A percentile compares a stretch with the other conserved stretches of the same genome.
Conservation (phyloP, 1,140 invertebrate species). For the Batillaria attramentaria region DNA sequence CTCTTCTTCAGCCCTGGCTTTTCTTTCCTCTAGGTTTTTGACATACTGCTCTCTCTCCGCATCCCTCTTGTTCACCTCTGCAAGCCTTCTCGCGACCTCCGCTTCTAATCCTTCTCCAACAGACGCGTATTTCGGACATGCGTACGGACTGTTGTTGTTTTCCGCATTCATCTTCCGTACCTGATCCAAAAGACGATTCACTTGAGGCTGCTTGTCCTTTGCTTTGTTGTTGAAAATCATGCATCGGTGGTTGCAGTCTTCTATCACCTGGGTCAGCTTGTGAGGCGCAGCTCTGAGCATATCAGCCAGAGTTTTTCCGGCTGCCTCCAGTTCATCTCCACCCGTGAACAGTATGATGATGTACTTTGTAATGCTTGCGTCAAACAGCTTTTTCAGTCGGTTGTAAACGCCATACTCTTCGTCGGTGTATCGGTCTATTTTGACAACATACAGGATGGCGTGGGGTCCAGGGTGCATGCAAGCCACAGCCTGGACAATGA, state of each 20-base stretch:
- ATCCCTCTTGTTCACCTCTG: background rate
- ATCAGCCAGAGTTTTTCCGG: background rate
- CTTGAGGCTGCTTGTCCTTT: conserved; percentile 14
- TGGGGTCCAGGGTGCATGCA: conserved; percentile 41
- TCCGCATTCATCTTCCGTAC: conserved; percentile 11
- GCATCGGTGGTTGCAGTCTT: conserved; percentile 5
- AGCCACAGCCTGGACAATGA: conserved; percentile 37
- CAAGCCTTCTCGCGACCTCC: conserved; percentile 16
- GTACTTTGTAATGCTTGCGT: conserved; percentile 29
- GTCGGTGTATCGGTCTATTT: conserved; percentile 28
- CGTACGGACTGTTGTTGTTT: background rate
- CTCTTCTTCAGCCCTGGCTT: background rate
- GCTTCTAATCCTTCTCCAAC: conserved; percentile 1
- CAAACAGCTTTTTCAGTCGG: conserved; percentile 31
- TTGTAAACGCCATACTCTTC: conserved; percentile 34
- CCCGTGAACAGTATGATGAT: conserved; percentile 31
- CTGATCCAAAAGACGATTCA: conserved; percentile 9
- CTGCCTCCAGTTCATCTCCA: conserved; percentile 8
- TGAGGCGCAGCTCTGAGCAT: background rate
- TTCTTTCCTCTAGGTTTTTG: background rate
- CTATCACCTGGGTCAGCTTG: background rate
- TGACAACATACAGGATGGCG: conserved; percentile 34
- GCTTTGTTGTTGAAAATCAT: conserved; percentile 15
- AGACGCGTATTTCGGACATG: conserved; percentile 1
- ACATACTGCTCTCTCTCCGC: conserved; percentile 1